Conservation (phyloP, 2,888 invertebrate species). For the Aquatica leii region DNA sequence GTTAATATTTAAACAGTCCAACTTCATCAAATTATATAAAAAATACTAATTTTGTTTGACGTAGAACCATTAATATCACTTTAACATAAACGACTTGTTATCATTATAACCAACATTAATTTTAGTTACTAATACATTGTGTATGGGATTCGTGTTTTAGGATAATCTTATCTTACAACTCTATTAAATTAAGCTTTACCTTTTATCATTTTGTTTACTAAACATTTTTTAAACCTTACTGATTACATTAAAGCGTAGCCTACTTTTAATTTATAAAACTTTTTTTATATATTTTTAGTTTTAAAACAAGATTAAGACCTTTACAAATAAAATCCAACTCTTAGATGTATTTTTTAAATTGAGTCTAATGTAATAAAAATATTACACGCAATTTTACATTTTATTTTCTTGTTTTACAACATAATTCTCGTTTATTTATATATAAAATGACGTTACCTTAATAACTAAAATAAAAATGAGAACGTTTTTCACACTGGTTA, state of each 20-base stretch:
- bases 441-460: no score
- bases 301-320: neutral
- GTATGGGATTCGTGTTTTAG: neutral
- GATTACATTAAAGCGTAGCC: neutral
- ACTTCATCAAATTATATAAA: no score
- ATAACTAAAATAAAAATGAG: no score
- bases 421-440: no score
- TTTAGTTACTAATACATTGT: neutral
- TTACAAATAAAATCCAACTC: neutral
- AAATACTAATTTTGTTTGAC: no score
- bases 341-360: neutral
- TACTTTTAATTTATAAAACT: neutral
- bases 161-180: slow-evolving; percentile 4
- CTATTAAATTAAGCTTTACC: neutral
- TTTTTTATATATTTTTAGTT: neutral
- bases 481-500: no score
- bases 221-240: neutral
- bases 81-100: no score
- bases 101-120: neutral
- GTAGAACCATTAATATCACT: no score
- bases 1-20: no score
- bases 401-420: no score
- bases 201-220: neutral
- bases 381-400: no score
- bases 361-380: no score